Evolutionary conservation across 2,888 invertebrate species (phyloP).

Genomic region (Pristionchus japonicus): DNA sequence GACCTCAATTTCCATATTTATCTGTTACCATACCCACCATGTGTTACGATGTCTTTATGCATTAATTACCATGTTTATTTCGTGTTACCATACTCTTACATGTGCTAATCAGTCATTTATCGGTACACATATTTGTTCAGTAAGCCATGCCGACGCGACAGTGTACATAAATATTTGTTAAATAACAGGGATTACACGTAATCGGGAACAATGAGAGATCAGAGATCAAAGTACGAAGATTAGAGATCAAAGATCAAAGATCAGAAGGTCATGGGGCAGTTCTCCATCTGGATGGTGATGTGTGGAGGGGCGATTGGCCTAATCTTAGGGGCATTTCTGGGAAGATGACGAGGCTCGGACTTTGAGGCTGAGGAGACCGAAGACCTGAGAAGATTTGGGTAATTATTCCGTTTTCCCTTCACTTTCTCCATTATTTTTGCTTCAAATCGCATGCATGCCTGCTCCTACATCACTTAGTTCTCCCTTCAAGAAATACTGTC

Average conservation of each 20-base stretch:
- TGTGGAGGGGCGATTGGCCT: not conserved
- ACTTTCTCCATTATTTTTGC: not conserved
- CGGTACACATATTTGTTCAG: too few relatives aligned
- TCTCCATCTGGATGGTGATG: not conserved
- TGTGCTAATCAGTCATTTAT: too few relatives aligned
- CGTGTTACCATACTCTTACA: too few relatives aligned
- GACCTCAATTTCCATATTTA: too few relatives aligned
- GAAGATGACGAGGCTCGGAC: not conserved
- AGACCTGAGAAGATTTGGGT: not conserved
- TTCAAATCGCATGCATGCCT: too few relatives aligned
- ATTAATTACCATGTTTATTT: too few relatives aligned
- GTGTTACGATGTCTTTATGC: too few relatives aligned
- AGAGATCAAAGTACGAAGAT: not conserved
- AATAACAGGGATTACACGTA: not conserved
- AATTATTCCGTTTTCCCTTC: not conserved
- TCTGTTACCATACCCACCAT: not conserved
- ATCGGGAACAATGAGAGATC: not conserved
- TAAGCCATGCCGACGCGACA: too few relatives aligned
- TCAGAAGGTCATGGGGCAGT: not conserved
- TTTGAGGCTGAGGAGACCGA: not conserved
- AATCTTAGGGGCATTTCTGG: constrained; percentile 26
- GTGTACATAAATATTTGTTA: not conserved
- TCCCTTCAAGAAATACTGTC: not conserved
- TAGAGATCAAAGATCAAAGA: not conserved
- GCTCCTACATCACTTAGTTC: too few relatives aligned